These are phyloP conservation scores for Cetonia aurata DNA, from an alignment of 2,888 invertebrate genomes.

Conservation along the genomic window DNA sequence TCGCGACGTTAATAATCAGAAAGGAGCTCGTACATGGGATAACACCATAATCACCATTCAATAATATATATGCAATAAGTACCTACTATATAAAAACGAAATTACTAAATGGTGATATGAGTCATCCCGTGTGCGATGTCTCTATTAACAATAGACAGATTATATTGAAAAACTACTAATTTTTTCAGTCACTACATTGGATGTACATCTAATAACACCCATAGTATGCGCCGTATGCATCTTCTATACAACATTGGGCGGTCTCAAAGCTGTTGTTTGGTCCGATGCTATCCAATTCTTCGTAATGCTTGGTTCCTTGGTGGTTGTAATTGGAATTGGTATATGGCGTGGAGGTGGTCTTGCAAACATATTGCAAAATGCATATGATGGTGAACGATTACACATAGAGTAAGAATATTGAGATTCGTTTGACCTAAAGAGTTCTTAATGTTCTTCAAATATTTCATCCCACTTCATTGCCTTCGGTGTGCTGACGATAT, in stretches of 20 bases:
- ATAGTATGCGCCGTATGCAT: slow-evolving; percentile 79
- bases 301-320: slow-evolving; percentile 69
- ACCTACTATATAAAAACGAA: no score
- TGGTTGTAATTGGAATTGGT: slow-evolving; percentile 72
- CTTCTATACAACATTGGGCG: slow-evolving; percentile 80
- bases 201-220: slow-evolving; percentile 71
- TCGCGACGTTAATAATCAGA: background rate
- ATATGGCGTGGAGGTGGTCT: slow-evolving; percentile 70
- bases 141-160: no score
- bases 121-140: no score
- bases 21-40: no score
- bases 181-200: slow-evolving; percentile 55
- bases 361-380: slow-evolving; percentile 70
- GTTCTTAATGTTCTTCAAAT: no score
- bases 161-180: background rate
- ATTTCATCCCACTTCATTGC: no score
- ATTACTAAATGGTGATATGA: no score
- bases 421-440: no score
- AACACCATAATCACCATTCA: no score
- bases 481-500: no score
- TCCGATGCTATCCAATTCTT: slow-evolving; percentile 73
- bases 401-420: slow-evolving; percentile 19
- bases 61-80: no score
- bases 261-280: slow-evolving; percentile 76
- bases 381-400: slow-evolving; percentile 14